phyloP scores from a whole-genome alignment of 92 coral and sea anemone species.

The Heliopora coerulea region DNA sequence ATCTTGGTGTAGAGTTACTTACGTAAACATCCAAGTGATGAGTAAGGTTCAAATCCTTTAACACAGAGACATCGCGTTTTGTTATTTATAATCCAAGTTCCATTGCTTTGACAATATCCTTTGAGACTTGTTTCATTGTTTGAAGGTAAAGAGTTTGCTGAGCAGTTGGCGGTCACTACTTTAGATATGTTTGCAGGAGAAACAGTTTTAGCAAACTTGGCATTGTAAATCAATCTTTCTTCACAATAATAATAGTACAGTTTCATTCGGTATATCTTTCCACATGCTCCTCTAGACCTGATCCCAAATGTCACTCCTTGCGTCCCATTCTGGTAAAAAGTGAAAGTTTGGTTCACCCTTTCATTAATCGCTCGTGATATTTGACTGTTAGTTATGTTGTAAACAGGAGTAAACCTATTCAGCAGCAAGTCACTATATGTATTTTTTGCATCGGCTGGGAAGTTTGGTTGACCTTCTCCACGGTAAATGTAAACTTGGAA shows the following conservation, averaged over 20 bases:
- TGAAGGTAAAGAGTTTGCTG: slow-evolving; percentile 29
- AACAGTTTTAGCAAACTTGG: slow-evolving; percentile 60
- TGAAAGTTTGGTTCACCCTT: background rate
- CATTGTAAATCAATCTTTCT: slow-evolving; percentile 42
- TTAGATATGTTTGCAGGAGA: slow-evolving; percentile 53
- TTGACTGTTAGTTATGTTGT: slow-evolving; percentile 6
- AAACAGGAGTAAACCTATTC: background rate
- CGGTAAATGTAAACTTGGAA: slow-evolving; percentile 13
- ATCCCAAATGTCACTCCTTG: background rate
- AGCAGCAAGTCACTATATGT: background rate
- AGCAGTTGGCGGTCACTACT: slow-evolving; percentile 61
- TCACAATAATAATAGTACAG: slow-evolving; percentile 63
- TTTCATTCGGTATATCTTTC: slow-evolving; percentile 43
- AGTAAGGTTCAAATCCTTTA: slow-evolving; percentile 56
- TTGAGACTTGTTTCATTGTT: slow-evolving; percentile 1
- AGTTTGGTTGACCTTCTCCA: background rate
- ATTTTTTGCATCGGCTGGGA: background rate
- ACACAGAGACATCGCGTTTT: slow-evolving; percentile 62
- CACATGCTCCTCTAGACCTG: slow-evolving; percentile 56
- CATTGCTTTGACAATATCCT: slow-evolving; percentile 66
- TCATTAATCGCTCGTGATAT: background rate
- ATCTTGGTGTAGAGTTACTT: no score
- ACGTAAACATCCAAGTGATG: background rate
- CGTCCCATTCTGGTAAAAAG: background rate
- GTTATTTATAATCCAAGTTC: slow-evolving; percentile 63